Conservation (phyloP, 2,888 invertebrate genomes). For the Stenotaenia linearis region DNA sequence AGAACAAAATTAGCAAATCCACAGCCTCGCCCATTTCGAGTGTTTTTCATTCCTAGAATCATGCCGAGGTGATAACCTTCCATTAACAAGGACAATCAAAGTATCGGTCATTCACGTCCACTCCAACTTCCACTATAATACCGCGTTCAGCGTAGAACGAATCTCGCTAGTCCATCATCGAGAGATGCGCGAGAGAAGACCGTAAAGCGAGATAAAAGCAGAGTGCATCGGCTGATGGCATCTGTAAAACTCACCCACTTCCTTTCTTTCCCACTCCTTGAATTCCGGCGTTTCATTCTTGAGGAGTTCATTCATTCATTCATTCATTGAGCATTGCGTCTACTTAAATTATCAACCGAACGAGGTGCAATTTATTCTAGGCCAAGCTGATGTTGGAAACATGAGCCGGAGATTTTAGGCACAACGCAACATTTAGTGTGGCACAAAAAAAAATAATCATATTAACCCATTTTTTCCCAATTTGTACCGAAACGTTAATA, state of each 20-base stretch:
- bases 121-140: neutral
- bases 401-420: neutral
- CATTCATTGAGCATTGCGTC: neutral
- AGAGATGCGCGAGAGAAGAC: neutral
- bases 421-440: too few relatives aligned
- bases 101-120: neutral
- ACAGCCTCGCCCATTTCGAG: neutral
- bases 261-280: conserved; percentile 14
- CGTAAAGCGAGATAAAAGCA: neutral
- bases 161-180: neutral
- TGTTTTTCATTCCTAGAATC: neutral
- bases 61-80: neutral
- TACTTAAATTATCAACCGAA: neutral
- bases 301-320: neutral
- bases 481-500: neutral
- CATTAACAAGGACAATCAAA: neutral
- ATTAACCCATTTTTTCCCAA: neutral
- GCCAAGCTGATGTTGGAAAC: neutral
- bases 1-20: neutral
- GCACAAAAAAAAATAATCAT: neutral
- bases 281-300: conserved; percentile 15
- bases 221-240: conserved; percentile 1
- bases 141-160: neutral
- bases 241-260: conserved; percentile 15
- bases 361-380: neutral